These are phyloP conservation scores for Tiphia femorata DNA, from an alignment of 2,888 invertebrate species.

Conservation along the genomic window DNA sequence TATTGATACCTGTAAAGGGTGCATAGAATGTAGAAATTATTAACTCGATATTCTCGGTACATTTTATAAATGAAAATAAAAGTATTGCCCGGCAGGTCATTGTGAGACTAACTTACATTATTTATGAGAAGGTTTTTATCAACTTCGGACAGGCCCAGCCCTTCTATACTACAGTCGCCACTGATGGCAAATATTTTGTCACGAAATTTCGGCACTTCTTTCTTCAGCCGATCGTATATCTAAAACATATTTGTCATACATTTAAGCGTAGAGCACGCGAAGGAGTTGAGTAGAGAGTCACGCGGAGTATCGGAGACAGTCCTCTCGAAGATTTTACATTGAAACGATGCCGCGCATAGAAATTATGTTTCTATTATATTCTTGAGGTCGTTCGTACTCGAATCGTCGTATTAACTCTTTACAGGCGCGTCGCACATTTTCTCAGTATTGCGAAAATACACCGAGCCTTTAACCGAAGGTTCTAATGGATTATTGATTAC, in stretches of 20 bases:
- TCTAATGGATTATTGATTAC: too few relatives aligned
- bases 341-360: too few relatives aligned
- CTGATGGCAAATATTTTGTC: conserved; percentile 73
- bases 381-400: too few relatives aligned
- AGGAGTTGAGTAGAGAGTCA: too few relatives aligned
- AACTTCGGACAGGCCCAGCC: conserved; percentile 71
- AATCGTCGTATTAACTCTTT: too few relatives aligned
- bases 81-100: neutral
- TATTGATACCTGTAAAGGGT: conserved; percentile 62
- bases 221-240: conserved; percentile 71
- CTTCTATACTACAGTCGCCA: conserved; percentile 72
- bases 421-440: too few relatives aligned
- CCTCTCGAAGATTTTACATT: too few relatives aligned
- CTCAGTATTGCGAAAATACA: too few relatives aligned
- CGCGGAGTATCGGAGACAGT: too few relatives aligned
- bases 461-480: too few relatives aligned
- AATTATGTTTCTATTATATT: too few relatives aligned
- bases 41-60: neutral
- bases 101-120: conserved; percentile 71
- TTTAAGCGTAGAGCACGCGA: too few relatives aligned
- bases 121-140: conserved; percentile 70
- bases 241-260: conserved; percentile 58
- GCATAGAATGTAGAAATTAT: neutral
- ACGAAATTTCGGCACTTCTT: conserved; percentile 70
- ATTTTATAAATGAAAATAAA: neutral